Conservation (phyloP, 2,113 vertebrate species). For the Tetrao urogallus region DNA sequence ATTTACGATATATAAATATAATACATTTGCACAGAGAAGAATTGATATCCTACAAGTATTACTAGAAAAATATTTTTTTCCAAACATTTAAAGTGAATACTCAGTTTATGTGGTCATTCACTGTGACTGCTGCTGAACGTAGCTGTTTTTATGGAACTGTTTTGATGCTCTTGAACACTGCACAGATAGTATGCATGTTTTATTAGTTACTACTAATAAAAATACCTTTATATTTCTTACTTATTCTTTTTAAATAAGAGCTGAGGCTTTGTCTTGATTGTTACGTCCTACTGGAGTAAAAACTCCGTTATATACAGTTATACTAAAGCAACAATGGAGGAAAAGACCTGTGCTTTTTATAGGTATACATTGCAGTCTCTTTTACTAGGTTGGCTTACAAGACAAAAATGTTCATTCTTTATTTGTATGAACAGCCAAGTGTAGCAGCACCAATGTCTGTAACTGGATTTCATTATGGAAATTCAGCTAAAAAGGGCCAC, state of each 20-base stretch:
- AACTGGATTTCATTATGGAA: slow-evolving; percentile 85
- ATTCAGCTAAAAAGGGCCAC: slow-evolving; percentile 76
- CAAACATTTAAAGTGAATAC: slow-evolving; percentile 8
- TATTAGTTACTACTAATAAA: slow-evolving; percentile 3
- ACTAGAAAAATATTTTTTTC: slow-evolving; percentile 21
- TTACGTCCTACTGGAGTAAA: slow-evolving; percentile 32
- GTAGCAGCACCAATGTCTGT: slow-evolving; percentile 72
- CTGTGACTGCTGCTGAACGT: background rate
- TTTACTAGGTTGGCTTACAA: slow-evolving; percentile 40
- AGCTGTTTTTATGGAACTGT: slow-evolving; percentile 6
- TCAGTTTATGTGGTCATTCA: background rate
- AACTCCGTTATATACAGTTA: background rate
- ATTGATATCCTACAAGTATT: background rate
- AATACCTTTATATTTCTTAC: background rate
- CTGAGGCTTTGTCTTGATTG: slow-evolving; percentile 7
- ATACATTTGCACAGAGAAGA: background rate
- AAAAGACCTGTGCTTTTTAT: background rate
- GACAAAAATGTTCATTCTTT: slow-evolving; percentile 50
- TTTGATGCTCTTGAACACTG: background rate
- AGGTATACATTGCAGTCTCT: slow-evolving; percentile 4
- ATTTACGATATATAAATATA: background rate
- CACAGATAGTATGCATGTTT: slow-evolving; percentile 2
- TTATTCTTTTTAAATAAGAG: background rate
- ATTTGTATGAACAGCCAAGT: slow-evolving; percentile 74
- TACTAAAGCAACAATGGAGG: background rate